These are phyloP conservation scores for Ephydatia muelleri DNA, from an alignment of 37 sponge, comb jelly and placozoan species.

Conservation along the genomic window DNA sequence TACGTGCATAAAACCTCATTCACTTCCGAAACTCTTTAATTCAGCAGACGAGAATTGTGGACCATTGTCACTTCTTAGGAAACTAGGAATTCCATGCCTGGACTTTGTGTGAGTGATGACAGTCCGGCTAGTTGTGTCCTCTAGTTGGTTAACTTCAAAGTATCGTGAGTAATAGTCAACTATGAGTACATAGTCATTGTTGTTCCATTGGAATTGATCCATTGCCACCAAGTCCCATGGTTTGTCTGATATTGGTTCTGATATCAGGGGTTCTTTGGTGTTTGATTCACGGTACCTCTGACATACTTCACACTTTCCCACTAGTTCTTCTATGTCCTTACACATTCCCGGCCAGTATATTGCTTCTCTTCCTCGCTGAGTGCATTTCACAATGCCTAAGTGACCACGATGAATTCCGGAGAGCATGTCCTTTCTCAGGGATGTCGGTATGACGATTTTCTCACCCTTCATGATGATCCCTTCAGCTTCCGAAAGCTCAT, in stretches of 20 bases:
- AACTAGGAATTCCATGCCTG: constrained; percentile 67
- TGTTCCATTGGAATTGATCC: constrained; percentile 52
- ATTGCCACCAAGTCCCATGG: constrained; percentile 64
- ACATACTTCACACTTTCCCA: constrained; percentile 25
- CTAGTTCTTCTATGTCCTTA: constrained; percentile 24
- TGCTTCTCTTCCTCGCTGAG: constrained; percentile 21
- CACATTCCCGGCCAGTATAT: constrained; percentile 51
- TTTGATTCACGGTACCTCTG: constrained; percentile 19
- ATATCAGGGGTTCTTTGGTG: constrained; percentile 22
- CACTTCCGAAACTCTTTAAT: constrained; percentile 32
- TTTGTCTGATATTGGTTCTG: constrained; percentile 24
- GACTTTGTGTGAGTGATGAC: constrained; percentile 44
- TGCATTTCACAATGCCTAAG: constrained; percentile 46
- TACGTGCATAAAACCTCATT: constrained; percentile 47
- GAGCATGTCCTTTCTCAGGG: constrained; percentile 21
- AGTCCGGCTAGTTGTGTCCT: constrained; percentile 8
- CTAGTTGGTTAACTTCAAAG: constrained; percentile 51
- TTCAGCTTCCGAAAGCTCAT: constrained; percentile 21
- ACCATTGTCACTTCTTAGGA: constrained; percentile 68
- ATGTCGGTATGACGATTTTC: constrained; percentile 28
- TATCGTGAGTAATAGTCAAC: constrained; percentile 70
- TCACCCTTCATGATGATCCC: constrained; percentile 32
- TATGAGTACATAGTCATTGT: constrained; percentile 37
- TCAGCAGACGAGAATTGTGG: constrained; percentile 52
- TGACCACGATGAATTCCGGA: constrained; percentile 40